A percentile compares a stretch with the other conserved stretches of the same genome.
Conservation (phyloP, 2,797 vertebrate genomes). For the Eremophila alpestris region DNA sequence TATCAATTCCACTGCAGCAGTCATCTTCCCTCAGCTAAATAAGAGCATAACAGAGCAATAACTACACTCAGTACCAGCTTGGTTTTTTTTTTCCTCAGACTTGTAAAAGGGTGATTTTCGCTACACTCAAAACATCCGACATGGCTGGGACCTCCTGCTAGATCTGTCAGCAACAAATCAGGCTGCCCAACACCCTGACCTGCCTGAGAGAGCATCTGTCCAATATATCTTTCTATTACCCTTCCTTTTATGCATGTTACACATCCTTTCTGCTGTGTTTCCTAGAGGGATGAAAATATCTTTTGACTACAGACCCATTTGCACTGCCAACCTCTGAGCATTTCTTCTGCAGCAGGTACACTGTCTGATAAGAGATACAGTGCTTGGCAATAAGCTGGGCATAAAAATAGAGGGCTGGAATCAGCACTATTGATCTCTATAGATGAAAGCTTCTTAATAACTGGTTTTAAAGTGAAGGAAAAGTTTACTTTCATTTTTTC, state of each 20-base stretch:
- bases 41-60: not conserved
- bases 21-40: not conserved
- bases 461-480: not conserved
- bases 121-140: not conserved
- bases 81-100: not conserved
- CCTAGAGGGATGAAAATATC: constrained; percentile 22
- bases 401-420: constrained; percentile 15
- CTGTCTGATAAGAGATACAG: constrained; percentile 33
- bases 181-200: not conserved
- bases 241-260: not conserved
- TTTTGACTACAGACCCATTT: constrained; percentile 22
- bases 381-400: not conserved
- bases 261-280: constrained; percentile 11
- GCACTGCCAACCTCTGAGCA: not conserved
- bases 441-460: constrained; percentile 27
- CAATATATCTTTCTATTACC: constrained; percentile 33
- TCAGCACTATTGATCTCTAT: constrained; percentile 20
- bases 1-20: not conserved
- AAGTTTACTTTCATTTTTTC: constrained; percentile 5
- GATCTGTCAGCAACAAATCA: not conserved
- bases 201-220: constrained; percentile 9
- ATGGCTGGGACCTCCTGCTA: not conserved
- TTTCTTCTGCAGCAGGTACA: not conserved
- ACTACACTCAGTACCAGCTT: not conserved
- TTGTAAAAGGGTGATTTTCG: not conserved